Conservation (phyloP, 2,797 vertebrate species). For the Trematomus bernacchii region DNA sequence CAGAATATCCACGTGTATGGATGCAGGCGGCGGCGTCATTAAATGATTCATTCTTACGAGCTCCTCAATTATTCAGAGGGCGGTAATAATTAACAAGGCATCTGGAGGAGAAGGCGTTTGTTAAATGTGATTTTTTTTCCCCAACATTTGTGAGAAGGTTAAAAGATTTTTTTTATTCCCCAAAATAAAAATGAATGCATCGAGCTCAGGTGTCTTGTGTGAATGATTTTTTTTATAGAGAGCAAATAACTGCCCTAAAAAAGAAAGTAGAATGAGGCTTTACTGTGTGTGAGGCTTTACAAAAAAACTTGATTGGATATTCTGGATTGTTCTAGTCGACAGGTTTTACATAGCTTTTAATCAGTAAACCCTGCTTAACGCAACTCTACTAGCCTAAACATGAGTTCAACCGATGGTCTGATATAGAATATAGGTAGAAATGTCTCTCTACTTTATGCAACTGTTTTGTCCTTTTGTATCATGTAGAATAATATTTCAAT, state of each 20-base stretch:
- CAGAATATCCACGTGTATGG: conserved; percentile 34
- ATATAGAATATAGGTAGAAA: neutral
- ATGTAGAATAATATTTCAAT: neutral
- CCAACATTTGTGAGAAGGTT: neutral
- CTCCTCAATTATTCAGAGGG: conserved; percentile 78
- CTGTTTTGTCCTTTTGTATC: neutral
- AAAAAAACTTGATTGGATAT: too few species aligned
- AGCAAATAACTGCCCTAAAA: conserved; percentile 13
- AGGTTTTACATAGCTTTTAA: neutral
- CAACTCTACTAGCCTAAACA: neutral
- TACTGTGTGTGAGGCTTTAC: too few species aligned
- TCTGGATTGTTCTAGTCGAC: too few species aligned
- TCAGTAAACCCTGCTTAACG: neutral
- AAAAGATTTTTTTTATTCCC: conserved; percentile 28
- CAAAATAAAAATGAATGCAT: conserved; percentile 7
- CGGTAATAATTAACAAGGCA: conserved; percentile 76
- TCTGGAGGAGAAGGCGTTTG: conserved; percentile 65
- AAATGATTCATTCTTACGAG: conserved; percentile 78
- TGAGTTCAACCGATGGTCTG: neutral
- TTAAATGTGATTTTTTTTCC: conserved; percentile 45
- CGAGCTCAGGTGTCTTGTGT: conserved; percentile 16
- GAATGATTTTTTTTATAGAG: conserved; percentile 4
- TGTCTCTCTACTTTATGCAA: neutral
- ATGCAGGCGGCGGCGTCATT: conserved; percentile 48
- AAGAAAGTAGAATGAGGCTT: neutral